Conservation (phyloP, 2,888 invertebrate species). For the Parapristionchus giblindavisi region DNA sequence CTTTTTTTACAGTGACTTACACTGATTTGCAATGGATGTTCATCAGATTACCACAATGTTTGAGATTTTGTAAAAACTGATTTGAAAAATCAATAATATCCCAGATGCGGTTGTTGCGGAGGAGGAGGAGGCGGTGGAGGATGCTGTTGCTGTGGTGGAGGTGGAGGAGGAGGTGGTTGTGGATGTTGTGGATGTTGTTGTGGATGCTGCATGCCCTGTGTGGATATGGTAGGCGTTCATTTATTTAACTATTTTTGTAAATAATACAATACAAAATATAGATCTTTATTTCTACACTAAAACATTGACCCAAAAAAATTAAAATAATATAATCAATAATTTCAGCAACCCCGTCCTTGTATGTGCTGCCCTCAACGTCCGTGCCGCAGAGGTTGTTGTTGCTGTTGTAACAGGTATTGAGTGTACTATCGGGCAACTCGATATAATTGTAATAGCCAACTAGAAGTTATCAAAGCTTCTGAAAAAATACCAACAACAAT, state of each 20-base stretch:
- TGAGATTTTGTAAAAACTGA: too few species aligned
- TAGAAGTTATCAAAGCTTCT: conserved; percentile 5
- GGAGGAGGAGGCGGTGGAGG: not conserved
- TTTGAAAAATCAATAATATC: not conserved
- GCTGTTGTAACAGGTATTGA: conserved; percentile 10
- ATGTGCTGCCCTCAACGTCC: conserved; percentile 32
- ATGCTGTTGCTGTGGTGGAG: conserved; percentile 18
- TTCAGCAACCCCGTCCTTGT: conserved; percentile 35
- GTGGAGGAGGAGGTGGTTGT: not conserved
- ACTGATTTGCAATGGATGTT: too few species aligned
- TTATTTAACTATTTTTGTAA: too few species aligned
- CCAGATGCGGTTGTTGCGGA: not conserved
- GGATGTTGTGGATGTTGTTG: not conserved
- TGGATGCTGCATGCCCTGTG: conserved; percentile 33
- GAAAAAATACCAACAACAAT: too few species aligned
- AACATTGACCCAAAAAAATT: too few species aligned
- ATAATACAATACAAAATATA: too few species aligned
- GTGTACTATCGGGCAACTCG: not conserved
- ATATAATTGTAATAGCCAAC: not conserved
- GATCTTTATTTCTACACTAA: too few species aligned
- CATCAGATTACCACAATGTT: too few species aligned
- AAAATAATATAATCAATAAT: too few species aligned
- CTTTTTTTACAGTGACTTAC: too few species aligned
- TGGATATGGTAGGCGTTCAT: conserved; percentile 30
- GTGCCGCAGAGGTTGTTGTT: conserved; percentile 11